phyloP scores from a whole-genome alignment of 1,140 invertebrate genomes.

The Drosophila subpulchrella region DNA sequence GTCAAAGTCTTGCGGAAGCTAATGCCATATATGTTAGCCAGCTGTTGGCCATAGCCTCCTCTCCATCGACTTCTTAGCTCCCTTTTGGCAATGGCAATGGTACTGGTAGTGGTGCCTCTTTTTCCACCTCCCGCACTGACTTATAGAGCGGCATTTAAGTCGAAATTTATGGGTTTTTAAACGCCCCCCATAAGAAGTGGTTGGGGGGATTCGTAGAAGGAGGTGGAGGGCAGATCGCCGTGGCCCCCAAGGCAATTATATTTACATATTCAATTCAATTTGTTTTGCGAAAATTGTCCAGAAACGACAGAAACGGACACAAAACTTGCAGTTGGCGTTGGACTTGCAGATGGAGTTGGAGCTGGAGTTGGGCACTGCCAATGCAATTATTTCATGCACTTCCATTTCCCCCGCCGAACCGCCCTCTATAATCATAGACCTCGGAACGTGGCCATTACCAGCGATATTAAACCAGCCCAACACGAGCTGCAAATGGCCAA shows the following conservation, averaged over 20 bases:
- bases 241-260: constrained; percentile 60
- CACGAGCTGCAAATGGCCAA: constrained; percentile 55
- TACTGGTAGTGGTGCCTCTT: background rate
- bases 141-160: constrained; percentile 37
- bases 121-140: background rate
- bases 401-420: background rate
- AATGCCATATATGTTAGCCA: constrained; percentile 36
- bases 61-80: background rate
- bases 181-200: constrained; percentile 29
- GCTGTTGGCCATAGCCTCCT: constrained; percentile 4
- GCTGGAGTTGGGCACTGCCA: constrained; percentile 1
- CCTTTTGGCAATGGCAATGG: background rate
- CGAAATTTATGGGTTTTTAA: constrained; percentile 68
- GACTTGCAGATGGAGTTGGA: background rate
- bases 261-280: constrained; percentile 79
- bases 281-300: constrained; percentile 67
- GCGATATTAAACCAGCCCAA: constrained; percentile 63
- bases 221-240: constrained; percentile 14
- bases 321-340: background rate
- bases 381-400: constrained; percentile 52
- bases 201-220: background rate
- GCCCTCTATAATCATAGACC: constrained; percentile 56
- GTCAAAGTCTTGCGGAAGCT: constrained; percentile 56
- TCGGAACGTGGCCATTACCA: constrained; percentile 74
- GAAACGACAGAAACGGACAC: constrained; percentile 16